A percentile compares a stretch with the other conserved stretches of the same genome.
These are phyloP conservation scores for Sturmia bella DNA, from an alignment of 2,888 invertebrate species.

Conservation along the genomic window DNA sequence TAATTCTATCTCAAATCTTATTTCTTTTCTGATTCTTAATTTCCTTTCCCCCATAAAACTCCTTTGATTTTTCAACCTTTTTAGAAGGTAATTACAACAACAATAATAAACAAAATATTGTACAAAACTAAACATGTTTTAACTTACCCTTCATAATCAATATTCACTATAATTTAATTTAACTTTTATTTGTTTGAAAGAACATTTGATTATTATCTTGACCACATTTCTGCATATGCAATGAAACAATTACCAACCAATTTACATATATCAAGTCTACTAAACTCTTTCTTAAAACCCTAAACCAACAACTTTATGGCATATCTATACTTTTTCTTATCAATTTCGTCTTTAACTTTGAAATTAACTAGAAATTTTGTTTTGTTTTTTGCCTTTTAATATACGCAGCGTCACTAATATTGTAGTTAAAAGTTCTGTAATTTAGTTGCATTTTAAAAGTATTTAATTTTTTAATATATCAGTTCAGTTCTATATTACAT, in stretches of 20 bases:
- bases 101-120: conserved; percentile 42
- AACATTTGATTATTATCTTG: conserved; percentile 35
- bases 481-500: too few species aligned
- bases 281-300: conserved; percentile 21
- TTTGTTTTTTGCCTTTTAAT: conserved; percentile 64
- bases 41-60: conserved; percentile 63
- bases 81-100: conserved; percentile 81
- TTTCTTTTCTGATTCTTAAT: conserved; percentile 71
- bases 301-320: conserved; percentile 11
- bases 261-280: conserved; percentile 14
- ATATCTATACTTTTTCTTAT: conserved; percentile 21
- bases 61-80: conserved; percentile 81
- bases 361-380: conserved; percentile 5
- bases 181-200: conserved; percentile 19
- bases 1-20: conserved; percentile 73
- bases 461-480: background rate
- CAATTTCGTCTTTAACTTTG: conserved; percentile 37
- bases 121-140: conserved; percentile 62
- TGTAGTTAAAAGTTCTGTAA: conserved; percentile 77
- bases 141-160: conserved; percentile 51
- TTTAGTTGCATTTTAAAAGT: conserved; percentile 23
- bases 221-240: conserved; percentile 57
- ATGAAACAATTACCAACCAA: conserved; percentile 23
- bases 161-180: conserved; percentile 35
- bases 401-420: conserved; percentile 79